Conservation (phyloP, 2,888 invertebrate species). For the Amblyjoppa fuscipennis region DNA sequence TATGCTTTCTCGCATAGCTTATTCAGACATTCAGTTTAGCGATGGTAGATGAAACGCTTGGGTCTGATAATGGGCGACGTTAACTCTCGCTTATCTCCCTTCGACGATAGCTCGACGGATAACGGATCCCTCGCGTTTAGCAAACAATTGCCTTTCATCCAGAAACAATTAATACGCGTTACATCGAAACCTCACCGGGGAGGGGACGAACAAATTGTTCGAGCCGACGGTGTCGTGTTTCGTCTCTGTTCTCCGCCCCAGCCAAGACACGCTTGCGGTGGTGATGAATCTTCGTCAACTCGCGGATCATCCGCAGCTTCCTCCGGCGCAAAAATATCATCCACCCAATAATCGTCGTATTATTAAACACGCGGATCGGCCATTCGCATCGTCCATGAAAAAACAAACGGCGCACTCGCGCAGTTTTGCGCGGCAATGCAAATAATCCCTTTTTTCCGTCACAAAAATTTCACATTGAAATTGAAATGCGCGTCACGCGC, state of each 20-base stretch:
- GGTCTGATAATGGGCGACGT: neutral
- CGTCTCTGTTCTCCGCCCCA: neutral
- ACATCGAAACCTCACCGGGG: neutral
- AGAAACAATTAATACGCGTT: slow-evolving; percentile 34
- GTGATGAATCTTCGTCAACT: slow-evolving; percentile 39
- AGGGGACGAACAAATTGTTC: neutral
- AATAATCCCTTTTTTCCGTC: neutral
- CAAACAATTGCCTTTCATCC: slow-evolving; percentile 35
- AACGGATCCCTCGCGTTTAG: slow-evolving; percentile 8
- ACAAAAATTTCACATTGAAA: neutral
- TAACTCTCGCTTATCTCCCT: slow-evolving; percentile 13
- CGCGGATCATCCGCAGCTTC: slow-evolving; percentile 6
- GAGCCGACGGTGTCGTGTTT: neutral
- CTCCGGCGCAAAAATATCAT: neutral
- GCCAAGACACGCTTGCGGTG: neutral
- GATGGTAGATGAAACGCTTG: neutral
- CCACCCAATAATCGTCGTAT: slow-evolving; percentile 3
- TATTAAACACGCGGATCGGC: slow-evolving; percentile 6
- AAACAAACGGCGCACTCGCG: neutral
- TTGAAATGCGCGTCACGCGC: neutral
- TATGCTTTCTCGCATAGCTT: slow-evolving; percentile 36
- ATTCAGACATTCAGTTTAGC: slow-evolving; percentile 21
- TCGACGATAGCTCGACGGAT: slow-evolving; percentile 15
- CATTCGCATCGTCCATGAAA: neutral
- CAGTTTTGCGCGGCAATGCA: neutral